Evolutionary conservation across 2,888 invertebrate species (phyloP), one percentile per base, ranked within the genome.

Genomic region (Chalcis sispes): DNA sequence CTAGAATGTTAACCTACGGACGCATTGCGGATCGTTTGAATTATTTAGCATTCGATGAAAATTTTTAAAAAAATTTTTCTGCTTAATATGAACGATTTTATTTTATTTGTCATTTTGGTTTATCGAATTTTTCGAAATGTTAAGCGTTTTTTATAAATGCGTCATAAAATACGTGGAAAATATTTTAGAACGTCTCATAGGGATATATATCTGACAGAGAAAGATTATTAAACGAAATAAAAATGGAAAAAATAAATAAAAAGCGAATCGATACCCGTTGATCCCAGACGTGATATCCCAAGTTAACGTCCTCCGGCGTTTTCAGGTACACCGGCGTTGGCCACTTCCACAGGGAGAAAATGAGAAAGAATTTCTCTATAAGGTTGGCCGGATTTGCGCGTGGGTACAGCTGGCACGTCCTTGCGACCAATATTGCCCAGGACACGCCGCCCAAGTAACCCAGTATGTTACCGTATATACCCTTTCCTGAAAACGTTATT

Each of bases 271-370:
- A 32, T 64, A 64, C 64, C 50, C 27, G 46, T 1, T 10, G 18
- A 61, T 70, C 61, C 99, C 99, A 99, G 0, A 98, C 95, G 1
- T 95, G 93, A 90, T 98, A 98, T 59, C 95, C 95, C 29, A 97
- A 91, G 88, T 95, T 95, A 78, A 95, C 95, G 80, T 93, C 94
- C 79, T 95, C 95, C 0, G 96, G 95, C 83, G 96, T 96, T 87
- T 98, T 98, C n/a, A 99, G 91, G 80, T 99, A 90, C 13, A 99
- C 98, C 0, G 99, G 99, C 87, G 97, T 96, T 0, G 99, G 99
- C 99, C 99, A 99, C 87, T 97, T 96, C 99, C 99, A 99, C 88
- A 96, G 95, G 42, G 97, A 96, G 90, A 98, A 99, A 15, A 99
- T 97, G 70, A 98, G 92, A 91, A 99, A 99, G 91, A 99, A 99